These are phyloP conservation scores for Anomalospiza imberbis DNA, from an alignment of 2,797 vertebrate genomes.

Conservation along the genomic window DNA sequence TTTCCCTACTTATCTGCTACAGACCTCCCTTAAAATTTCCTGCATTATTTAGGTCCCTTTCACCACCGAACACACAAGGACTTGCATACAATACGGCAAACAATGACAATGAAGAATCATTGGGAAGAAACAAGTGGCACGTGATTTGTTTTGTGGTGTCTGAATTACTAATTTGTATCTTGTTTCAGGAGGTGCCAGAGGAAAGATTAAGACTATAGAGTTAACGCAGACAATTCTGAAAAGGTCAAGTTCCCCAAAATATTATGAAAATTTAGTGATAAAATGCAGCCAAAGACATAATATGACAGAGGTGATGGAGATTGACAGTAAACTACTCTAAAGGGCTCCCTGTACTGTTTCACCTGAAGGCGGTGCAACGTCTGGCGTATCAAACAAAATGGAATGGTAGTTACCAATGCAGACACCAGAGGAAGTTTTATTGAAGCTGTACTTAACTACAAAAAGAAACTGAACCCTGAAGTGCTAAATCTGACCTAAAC, in stretches of 20 bases:
- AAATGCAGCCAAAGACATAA: not conserved
- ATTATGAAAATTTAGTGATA: not conserved
- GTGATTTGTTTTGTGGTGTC: conserved; percentile 2
- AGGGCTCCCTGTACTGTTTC: not conserved
- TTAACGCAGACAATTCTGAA: not conserved
- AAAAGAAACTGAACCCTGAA: not conserved
- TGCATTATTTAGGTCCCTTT: not conserved
- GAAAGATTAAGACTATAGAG: not conserved
- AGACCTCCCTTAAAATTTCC: not conserved
- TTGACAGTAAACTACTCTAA: not conserved
- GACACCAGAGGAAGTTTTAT: not conserved
- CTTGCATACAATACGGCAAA: not conserved
- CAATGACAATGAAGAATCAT: not conserved
- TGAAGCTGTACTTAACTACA: not conserved
- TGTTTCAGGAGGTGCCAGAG: conserved; percentile 13
- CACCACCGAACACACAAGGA: not conserved
- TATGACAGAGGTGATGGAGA: not conserved
- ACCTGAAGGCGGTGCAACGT: not conserved
- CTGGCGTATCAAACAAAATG: not conserved
- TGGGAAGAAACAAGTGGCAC: not conserved
- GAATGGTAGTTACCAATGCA: not conserved
- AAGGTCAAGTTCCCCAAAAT: not conserved
- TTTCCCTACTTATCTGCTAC: not conserved
- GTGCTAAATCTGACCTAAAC: not conserved
- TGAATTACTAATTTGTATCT: conserved; percentile 13